Conservation (phyloP, 1,140 invertebrate species). For the Andricus grossulariae region DNA sequence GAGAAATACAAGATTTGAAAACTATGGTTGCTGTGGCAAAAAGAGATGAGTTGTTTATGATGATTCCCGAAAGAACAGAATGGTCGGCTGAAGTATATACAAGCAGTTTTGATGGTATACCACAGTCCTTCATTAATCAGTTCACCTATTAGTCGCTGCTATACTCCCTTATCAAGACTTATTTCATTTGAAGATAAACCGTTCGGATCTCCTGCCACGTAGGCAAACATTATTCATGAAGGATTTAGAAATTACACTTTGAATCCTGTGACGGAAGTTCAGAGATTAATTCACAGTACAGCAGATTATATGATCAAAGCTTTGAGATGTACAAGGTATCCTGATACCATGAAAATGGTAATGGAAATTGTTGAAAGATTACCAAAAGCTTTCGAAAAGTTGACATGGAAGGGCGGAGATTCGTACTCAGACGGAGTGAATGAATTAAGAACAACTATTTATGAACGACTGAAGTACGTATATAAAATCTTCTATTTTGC, state of each 20-base stretch:
- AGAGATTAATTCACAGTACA: not conserved
- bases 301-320: not conserved
- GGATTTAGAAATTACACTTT: not conserved
- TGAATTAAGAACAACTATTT: no score
- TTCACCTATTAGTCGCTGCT: not conserved
- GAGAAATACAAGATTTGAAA: not conserved
- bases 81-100: not conserved
- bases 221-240: not conserved
- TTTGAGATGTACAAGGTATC: not conserved
- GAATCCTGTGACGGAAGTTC: not conserved
- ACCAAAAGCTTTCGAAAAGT: no score
- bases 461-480: no score
- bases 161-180: not conserved
- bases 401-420: no score
- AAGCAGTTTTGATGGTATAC: not conserved
- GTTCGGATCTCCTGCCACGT: not conserved
- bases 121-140: no score
- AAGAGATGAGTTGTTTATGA: not conserved
- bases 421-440: no score
- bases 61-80: not conserved
- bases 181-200: not conserved
- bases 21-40: not conserved
- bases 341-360: no score
- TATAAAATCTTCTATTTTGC: no score
- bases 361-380: no score